Percentiles rank a stretch among this genome's conserved stretches.
Evolutionary conservation across 2,888 invertebrate species (phyloP).

Genomic region (Monopis laevigella): DNA sequence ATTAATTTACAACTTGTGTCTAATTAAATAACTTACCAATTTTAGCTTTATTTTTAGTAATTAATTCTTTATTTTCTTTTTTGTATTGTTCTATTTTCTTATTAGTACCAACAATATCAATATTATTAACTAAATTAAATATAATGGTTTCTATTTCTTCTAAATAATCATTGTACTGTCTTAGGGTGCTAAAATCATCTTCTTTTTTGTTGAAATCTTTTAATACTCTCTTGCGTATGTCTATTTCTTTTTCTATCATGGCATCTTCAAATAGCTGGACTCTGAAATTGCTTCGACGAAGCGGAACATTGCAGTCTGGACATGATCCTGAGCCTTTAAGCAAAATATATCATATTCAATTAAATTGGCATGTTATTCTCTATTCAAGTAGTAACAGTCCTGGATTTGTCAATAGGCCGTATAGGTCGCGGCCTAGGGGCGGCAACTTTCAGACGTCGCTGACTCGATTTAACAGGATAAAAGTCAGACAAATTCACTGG

Average conservation of each 20-base stretch:
- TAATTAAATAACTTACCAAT: no score
- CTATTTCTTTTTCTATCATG: constrained; percentile 96
- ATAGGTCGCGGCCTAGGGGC: no score
- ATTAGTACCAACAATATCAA: constrained; percentile 88
- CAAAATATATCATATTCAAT: background rate
- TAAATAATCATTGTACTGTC: constrained; percentile 95
- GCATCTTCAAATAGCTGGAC: constrained; percentile 97
- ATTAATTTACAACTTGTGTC: no score
- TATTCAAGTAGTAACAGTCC: no score
- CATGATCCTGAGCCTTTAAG: constrained; percentile 90
- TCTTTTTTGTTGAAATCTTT: constrained; percentile 95
- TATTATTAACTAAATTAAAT: constrained; percentile 89
- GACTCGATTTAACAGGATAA: no score
- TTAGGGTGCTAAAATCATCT: constrained; percentile 85
- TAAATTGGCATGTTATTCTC: background rate
- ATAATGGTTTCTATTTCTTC: constrained; percentile 95
- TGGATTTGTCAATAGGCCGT: no score
- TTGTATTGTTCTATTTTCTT: constrained; percentile 92
- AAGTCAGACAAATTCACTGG: no score
- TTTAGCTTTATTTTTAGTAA: constrained; percentile 81
- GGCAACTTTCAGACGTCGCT: no score
- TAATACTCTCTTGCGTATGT: constrained; percentile 88
- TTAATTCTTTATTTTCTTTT: constrained; percentile 86
- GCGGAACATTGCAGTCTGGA: constrained; percentile 90
- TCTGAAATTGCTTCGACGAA: constrained; percentile 90